Evolutionary conservation across 1,140 invertebrate species (phyloP).

Genomic region (Drosophila funebris): DNA sequence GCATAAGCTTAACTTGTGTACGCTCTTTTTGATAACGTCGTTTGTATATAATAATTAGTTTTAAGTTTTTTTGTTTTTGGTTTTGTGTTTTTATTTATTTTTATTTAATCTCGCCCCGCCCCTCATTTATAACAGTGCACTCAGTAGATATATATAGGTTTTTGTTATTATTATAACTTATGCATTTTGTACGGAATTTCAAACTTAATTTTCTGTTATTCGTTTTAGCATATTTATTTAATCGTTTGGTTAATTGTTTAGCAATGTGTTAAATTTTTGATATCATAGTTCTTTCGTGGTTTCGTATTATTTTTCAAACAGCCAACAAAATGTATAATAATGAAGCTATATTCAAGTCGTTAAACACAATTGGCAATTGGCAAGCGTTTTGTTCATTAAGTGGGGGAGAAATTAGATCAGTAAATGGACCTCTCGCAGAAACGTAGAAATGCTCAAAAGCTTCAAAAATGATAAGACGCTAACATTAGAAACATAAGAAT

Average conservation of each 20-base stretch:
- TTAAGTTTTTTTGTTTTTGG: constrained; percentile 42
- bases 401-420: constrained; percentile 20
- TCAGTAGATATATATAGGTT: constrained; percentile 80
- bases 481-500: constrained; percentile 6
- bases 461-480: constrained; percentile 31
- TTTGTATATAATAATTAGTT: constrained; percentile 35
- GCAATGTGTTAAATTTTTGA: constrained; percentile 49
- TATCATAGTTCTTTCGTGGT: constrained; percentile 37
- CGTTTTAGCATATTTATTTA: constrained; percentile 50
- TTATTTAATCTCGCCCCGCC: constrained; percentile 83
- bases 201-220: constrained; percentile 81
- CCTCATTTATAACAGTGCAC: constrained; percentile 83
- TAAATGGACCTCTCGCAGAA: constrained; percentile 9
- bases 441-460: constrained; percentile 19
- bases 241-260: constrained; percentile 23
- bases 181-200: constrained; percentile 77
- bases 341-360: constrained; percentile 73
- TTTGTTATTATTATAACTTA: constrained; percentile 59
- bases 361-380: constrained; percentile 55
- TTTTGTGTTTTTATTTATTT: constrained; percentile 35
- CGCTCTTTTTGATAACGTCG: constrained; percentile 41
- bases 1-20: constrained; percentile 66
- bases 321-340: constrained; percentile 80
- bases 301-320: constrained; percentile 73
- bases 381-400: constrained; percentile 49